Percentiles rank a stretch among this genome's conserved stretches.
Conservation (phyloP, 2,797 vertebrate genomes). For the Merluccius polli region DNA sequence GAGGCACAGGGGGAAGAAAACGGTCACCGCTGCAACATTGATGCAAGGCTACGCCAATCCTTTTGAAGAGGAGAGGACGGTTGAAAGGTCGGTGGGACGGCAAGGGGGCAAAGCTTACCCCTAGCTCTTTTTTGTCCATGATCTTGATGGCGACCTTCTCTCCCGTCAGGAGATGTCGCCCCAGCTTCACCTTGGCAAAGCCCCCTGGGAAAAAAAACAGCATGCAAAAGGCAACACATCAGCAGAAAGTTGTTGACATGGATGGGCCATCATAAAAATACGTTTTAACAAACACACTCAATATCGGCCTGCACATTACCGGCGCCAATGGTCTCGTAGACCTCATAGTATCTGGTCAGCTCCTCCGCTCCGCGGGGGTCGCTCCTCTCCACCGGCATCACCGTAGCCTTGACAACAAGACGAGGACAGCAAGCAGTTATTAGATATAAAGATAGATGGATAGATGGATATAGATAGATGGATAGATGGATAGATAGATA, state of each 20-base stretch:
- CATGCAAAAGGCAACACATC: background rate
- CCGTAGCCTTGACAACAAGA: background rate
- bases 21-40: background rate
- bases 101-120: constrained; percentile 71
- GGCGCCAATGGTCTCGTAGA: constrained; percentile 88
- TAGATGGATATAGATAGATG: too few species aligned
- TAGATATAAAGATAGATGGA: too few species aligned
- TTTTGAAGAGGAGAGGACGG: background rate
- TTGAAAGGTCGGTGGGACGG: background rate
- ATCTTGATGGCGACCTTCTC: constrained; percentile 96
- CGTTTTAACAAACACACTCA: background rate
- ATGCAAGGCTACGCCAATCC: background rate
- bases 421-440: too few species aligned
- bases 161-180: constrained; percentile 82
- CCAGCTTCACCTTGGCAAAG: constrained; percentile 95
- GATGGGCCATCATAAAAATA: background rate
- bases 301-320: constrained; percentile 65
- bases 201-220: constrained; percentile 74
- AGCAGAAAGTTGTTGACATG: background rate
- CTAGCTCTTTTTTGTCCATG: constrained; percentile 89
- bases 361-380: constrained; percentile 73
- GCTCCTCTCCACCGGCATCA: constrained; percentile 63
- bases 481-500: too few species aligned
- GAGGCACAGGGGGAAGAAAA: background rate
- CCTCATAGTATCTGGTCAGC: constrained; percentile 83